These are phyloP conservation scores for Aphodius sticticus DNA, from an alignment of 2,888 invertebrate species.

Conservation along the genomic window DNA sequence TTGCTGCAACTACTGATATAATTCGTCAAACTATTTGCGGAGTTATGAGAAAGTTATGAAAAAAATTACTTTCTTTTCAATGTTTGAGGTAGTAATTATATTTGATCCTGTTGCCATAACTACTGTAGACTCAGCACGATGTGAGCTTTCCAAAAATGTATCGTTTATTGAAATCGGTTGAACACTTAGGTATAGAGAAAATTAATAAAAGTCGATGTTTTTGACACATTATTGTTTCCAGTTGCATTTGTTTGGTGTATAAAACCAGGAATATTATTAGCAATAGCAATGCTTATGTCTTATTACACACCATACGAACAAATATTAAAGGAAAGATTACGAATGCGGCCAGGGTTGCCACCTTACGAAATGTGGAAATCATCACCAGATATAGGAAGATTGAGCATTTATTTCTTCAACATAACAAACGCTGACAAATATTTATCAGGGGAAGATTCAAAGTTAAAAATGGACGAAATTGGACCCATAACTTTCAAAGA, in stretches of 20 bases:
- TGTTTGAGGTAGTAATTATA: too few relatives aligned
- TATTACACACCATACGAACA: constrained; percentile 62
- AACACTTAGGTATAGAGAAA: background rate
- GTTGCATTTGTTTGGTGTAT: background rate
- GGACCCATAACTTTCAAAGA: constrained; percentile 78
- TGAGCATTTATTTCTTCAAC: constrained; percentile 79
- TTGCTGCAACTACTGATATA: too few relatives aligned
- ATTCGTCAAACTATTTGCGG: too few relatives aligned
- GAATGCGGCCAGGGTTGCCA: constrained; percentile 70
- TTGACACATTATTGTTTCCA: background rate
- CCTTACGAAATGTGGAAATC: constrained; percentile 74
- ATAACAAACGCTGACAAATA: constrained; percentile 81
- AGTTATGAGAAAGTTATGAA: too few relatives aligned
- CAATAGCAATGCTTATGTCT: background rate
- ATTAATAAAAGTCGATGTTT: background rate
- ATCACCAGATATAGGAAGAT: constrained; percentile 72
- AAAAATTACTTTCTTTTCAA: too few relatives aligned
- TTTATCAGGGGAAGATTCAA: constrained; percentile 69
- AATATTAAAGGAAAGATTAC: constrained; percentile 66
- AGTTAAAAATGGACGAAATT: constrained; percentile 74
- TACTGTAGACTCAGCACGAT: too few relatives aligned
- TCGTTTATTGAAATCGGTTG: too few relatives aligned
- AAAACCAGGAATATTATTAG: background rate
- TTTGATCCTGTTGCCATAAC: too few relatives aligned
- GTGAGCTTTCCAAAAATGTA: too few relatives aligned